Conservation (phyloP, 2,888 invertebrate genomes). For the Sceliomorpha sp. region DNA sequence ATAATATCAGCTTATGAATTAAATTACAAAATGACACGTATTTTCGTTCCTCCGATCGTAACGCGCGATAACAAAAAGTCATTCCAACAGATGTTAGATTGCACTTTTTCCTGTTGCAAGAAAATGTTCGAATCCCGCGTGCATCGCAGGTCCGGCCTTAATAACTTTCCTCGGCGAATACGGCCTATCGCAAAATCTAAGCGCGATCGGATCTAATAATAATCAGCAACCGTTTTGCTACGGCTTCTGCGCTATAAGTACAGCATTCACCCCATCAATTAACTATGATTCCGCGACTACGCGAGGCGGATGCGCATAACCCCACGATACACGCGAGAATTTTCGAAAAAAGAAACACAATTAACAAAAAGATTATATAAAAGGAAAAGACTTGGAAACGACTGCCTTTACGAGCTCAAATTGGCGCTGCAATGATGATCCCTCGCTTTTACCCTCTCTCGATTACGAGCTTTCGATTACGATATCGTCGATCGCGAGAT, state of each 20-base stretch:
- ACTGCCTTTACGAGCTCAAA: constrained; percentile 8
- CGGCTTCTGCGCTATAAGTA: constrained; percentile 60
- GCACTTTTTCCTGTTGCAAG: constrained; percentile 26
- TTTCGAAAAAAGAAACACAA: constrained; percentile 2
- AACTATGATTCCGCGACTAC: constrained; percentile 60
- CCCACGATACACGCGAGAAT: constrained; percentile 25
- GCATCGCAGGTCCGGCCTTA: constrained; percentile 21
- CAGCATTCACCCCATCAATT: constrained; percentile 64
- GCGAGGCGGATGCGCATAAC: constrained; percentile 41
- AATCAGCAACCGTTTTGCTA: constrained; percentile 68
- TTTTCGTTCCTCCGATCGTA: constrained; percentile 33
- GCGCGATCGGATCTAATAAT: constrained; percentile 69
- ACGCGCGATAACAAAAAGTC: constrained; percentile 24
- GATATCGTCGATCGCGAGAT: constrained; percentile 44
- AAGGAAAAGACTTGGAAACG: constrained; percentile 3
- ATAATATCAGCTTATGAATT: constrained; percentile 13
- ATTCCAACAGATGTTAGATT: constrained; percentile 40
- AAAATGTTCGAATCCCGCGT: constrained; percentile 19
- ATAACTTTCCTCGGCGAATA: constrained; percentile 31
- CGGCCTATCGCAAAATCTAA: constrained; percentile 60
- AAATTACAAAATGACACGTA: constrained; percentile 39
- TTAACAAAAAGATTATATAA: constrained; percentile 14
- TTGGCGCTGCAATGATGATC: constrained; percentile 30
- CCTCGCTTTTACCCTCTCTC: constrained; percentile 17
- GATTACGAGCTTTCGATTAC: constrained; percentile 45